Conservation (phyloP, 2,888 invertebrate species). For the Erebia palarica region DNA sequence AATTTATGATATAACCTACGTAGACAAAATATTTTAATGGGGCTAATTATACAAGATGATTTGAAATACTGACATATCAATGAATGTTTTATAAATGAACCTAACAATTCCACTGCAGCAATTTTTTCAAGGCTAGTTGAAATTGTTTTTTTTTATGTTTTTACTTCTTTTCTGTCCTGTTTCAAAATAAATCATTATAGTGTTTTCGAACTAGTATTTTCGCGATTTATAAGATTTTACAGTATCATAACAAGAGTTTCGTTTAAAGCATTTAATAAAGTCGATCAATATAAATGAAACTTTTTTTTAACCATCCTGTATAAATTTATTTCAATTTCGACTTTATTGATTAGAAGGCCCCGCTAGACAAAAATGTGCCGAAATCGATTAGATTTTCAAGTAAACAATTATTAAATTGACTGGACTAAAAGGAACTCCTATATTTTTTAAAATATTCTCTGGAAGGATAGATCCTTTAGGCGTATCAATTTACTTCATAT, state of each 20-base stretch:
- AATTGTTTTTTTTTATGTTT: no score
- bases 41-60: neutral
- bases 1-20: neutral
- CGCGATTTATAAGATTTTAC: neutral
- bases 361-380: neutral
- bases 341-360: neutral
- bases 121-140: no score
- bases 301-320: constrained; percentile 5
- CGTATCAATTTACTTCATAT: neutral
- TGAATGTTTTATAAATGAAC: neutral
- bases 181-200: no score
- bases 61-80: neutral
- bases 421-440: neutral
- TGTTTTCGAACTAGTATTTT: neutral
- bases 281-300: neutral
- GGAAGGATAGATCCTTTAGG: neutral
- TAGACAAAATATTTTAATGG: neutral
- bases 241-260: neutral
- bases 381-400: neutral
- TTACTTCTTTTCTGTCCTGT: no score
- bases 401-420: neutral
- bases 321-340: neutral
- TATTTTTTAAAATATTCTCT: neutral
- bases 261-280: no score
- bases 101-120: no score